Base-by-base conservation (phyloP, 1,140 invertebrate species). In the Euschistus heros region DNA sequence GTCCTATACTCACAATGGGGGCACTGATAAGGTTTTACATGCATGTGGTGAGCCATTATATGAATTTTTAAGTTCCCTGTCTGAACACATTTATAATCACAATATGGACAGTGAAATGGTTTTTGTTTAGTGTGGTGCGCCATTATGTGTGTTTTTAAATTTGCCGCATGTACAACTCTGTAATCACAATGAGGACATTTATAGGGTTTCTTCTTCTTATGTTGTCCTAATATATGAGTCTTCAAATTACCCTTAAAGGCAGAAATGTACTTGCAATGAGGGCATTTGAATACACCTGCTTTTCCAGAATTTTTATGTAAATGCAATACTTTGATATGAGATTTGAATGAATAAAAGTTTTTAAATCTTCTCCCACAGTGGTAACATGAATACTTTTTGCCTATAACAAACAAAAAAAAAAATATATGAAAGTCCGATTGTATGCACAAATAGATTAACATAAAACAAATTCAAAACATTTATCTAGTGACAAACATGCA, bases 61-160 rank as follows among this genome's bases (percentile, higher is more conserved):
- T 57, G 54, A 4, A 24, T 24, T 57, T 57, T 22, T 15, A 57
- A 57, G 13, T 57, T 57, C 20, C 54, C 54, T 27, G 18, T 15
- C n/a, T 57, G 54, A 26, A 24, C 24, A 17, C 18, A 17, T 26
- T 24, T 22, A 57, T 24, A 57, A 24, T 20, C 18, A 24, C 54
- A 57, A 20, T 57, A 24, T 22, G 54, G 24, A 26, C 54, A 57
- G 20, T 57, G 20, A 15, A 24, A 26, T 24, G 54, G 54, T 57
- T 57, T 57, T 26, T 24, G 14, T 15, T 57, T 57, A 6, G 18
- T 24, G 15, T 57, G 54, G 5, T 57, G 20, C 26, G 54, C 18
- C 54, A 57, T 57, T 26, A 57, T 26, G 14, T 57, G 54, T 17
- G 20, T 26, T 14, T 57, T 57, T 24, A 57, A 57, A 26, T 57